phyloP scores from a whole-genome alignment of 2,888 invertebrate species.

The Laothoe populi region DNA sequence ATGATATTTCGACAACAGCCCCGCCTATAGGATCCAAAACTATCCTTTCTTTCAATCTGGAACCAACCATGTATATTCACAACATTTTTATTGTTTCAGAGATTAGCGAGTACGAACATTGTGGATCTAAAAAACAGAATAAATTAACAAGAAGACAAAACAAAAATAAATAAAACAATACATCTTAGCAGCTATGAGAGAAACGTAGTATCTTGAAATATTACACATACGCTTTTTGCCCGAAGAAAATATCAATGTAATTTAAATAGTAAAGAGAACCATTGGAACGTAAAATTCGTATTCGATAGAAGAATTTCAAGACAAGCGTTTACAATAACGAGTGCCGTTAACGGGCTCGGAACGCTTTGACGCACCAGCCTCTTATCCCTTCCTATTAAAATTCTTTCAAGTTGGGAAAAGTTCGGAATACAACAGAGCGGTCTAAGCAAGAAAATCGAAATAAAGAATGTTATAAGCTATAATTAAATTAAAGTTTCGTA shows the following conservation, averaged over 20 bases:
- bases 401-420: slow-evolving; percentile 68
- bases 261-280: slow-evolving; percentile 60
- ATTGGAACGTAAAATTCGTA: slow-evolving; percentile 54
- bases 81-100: no score
- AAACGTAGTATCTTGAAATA: slow-evolving; percentile 12
- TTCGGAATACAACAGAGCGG: slow-evolving; percentile 57
- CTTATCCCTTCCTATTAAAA: slow-evolving; percentile 75
- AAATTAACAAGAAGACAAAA: not conserved
- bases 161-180: slow-evolving; percentile 3
- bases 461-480: slow-evolving; percentile 40
- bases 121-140: no score
- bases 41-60: no score
- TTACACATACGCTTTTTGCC: slow-evolving; percentile 17
- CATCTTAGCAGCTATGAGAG: not conserved
- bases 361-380: slow-evolving; percentile 67
- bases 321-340: slow-evolving; percentile 57
- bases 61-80: no score
- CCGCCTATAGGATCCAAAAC: no score
- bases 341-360: slow-evolving; percentile 61
- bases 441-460: slow-evolving; percentile 36
- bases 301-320: slow-evolving; percentile 53
- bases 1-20: no score
- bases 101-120: no score
- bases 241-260: slow-evolving; percentile 53
- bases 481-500: slow-evolving; percentile 45